Base-by-base conservation (phyloP, 2,888 invertebrate genomes). In the Plutella xylostella region DNA sequence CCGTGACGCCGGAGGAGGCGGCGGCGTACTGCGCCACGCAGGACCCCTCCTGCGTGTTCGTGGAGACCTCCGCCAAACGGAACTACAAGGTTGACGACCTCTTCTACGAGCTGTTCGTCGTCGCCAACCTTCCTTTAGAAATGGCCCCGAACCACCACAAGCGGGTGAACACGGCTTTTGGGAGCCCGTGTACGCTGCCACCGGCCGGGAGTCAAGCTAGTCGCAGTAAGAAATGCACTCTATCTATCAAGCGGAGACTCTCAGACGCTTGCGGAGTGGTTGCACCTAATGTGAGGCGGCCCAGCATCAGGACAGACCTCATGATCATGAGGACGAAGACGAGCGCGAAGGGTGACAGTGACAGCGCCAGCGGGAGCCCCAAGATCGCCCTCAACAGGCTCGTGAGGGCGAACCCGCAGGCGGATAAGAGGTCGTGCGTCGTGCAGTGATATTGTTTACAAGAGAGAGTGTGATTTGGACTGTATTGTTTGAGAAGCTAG, bases 61-160 rank as follows among this genome's bases (percentile, higher is more conserved):
- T 94, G 17, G 94, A 94, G 65, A 91, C 91, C 19, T 94, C 94
- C 30, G 94, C 94, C 4, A 93, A 93, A 68, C 90, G 89, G 61
- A 92, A 93, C 71, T 85, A 86, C 52, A 89, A 90, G 60, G 91
- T 95, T 42, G 93, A 94, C 61, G 93, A 94, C 60, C 87, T 93
- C 14, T 95, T 94, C 73, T 90, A 92, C 68, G 91, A 92, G 56
- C 85, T 95, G 11, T 95, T 95, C 69, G 87, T 91, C 45, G 89
- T 92, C 40, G 92, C 93, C 21, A 92, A 92, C 65, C 73, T 95
- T 47, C 94, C 94, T 0, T 74, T 92, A 57, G 94, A 95, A 80
- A 95, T 95, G 94, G 93, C 93, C 17, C 93, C 93, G 0, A 93
- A 93, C 61, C 91, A 93, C 65, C 94, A 94, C 71, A 90, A 93